Percentiles rank a stretch among this genome's conserved stretches.
These are phyloP conservation scores for Brachyopa scutellaris DNA, from an alignment of 2,888 invertebrate species.

Conservation along the genomic window DNA sequence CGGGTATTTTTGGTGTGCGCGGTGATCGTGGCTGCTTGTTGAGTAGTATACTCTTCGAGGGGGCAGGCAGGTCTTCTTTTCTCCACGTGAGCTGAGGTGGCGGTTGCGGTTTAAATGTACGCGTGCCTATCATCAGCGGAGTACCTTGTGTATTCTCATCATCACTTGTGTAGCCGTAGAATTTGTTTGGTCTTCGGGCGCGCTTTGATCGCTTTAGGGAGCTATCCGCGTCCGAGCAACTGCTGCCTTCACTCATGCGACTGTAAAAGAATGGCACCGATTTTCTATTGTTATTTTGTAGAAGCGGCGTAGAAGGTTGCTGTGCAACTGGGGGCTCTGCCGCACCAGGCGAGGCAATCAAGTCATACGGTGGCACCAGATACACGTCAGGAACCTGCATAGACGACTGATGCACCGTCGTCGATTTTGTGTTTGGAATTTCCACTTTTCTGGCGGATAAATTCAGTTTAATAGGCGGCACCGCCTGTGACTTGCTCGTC, in stretches of 20 bases:
- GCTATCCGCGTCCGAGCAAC: constrained; percentile 84
- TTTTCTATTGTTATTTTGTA: constrained; percentile 26
- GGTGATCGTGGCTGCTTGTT: constrained; percentile 73
- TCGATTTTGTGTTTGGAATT: background rate
- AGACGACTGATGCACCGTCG: constrained; percentile 20
- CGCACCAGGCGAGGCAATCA: constrained; percentile 73
- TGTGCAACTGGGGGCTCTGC: constrained; percentile 74
- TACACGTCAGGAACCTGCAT: constrained; percentile 66
- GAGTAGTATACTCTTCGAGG: constrained; percentile 79
- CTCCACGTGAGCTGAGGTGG: constrained; percentile 88
- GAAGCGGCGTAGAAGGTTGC: constrained; percentile 29
- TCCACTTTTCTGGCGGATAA: constrained; percentile 46
- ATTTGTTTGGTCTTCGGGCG: constrained; percentile 91
- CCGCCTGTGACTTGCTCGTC: constrained; percentile 81
- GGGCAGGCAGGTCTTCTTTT: constrained; percentile 87
- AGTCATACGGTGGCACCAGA: constrained; percentile 70
- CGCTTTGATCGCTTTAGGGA: constrained; percentile 88
- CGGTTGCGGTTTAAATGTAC: constrained; percentile 83
- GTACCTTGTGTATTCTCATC: constrained; percentile 85
- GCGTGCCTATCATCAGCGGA: constrained; percentile 78
- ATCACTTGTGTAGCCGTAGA: constrained; percentile 94
- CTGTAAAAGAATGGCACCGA: constrained; percentile 57
- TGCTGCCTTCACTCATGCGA: constrained; percentile 80
- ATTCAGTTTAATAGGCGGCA: constrained; percentile 54
- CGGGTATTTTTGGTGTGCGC: constrained; percentile 73